These are phyloP conservation scores for Pseudomyrmex gracilis DNA, from an alignment of 1,140 invertebrate genomes.

Conservation along the genomic window DNA sequence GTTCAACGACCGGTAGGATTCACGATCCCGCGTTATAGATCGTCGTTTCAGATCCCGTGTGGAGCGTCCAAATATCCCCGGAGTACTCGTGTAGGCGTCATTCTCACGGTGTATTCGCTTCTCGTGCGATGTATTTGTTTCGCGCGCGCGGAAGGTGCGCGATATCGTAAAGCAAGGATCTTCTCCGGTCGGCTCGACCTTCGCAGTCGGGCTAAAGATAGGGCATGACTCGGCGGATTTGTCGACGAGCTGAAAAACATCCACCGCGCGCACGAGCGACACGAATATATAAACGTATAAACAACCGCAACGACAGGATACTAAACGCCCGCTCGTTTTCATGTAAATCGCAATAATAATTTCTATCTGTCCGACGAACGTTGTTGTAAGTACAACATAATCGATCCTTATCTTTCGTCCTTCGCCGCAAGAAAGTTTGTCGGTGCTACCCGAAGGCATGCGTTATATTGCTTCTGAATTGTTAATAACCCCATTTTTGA, in stretches of 20 bases:
- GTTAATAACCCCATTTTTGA: slow-evolving; percentile 63
- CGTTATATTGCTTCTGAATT: slow-evolving; percentile 42
- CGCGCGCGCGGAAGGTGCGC: slow-evolving; percentile 51
- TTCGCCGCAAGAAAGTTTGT: slow-evolving; percentile 32
- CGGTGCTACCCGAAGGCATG: slow-evolving; percentile 36
- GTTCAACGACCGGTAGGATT: slow-evolving; percentile 72
- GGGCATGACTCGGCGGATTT: slow-evolving; percentile 47
- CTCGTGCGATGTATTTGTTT: slow-evolving; percentile 48
- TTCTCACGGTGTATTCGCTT: slow-evolving; percentile 48
- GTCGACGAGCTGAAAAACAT: slow-evolving; percentile 41
- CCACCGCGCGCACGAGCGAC: not conserved
- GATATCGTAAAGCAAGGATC: slow-evolving; percentile 49
- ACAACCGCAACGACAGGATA: slow-evolving; percentile 51
- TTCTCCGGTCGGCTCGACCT: slow-evolving; percentile 19
- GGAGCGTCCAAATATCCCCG: slow-evolving; percentile 53
- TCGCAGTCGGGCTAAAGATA: slow-evolving; percentile 54
- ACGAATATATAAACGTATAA: slow-evolving; percentile 28
- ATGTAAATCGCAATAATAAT: slow-evolving; percentile 51
- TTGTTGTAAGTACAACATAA: slow-evolving; percentile 15
- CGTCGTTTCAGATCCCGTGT: slow-evolving; percentile 69
- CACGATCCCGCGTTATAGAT: slow-evolving; percentile 69
- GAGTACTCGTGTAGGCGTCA: slow-evolving; percentile 45
- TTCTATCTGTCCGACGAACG: slow-evolving; percentile 31
- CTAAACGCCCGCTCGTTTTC: slow-evolving; percentile 41
- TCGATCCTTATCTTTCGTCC: slow-evolving; percentile 30